These are phyloP conservation scores for Heterochromis multidens DNA, from an alignment of 2,113 vertebrate species.

Conservation along the genomic window DNA sequence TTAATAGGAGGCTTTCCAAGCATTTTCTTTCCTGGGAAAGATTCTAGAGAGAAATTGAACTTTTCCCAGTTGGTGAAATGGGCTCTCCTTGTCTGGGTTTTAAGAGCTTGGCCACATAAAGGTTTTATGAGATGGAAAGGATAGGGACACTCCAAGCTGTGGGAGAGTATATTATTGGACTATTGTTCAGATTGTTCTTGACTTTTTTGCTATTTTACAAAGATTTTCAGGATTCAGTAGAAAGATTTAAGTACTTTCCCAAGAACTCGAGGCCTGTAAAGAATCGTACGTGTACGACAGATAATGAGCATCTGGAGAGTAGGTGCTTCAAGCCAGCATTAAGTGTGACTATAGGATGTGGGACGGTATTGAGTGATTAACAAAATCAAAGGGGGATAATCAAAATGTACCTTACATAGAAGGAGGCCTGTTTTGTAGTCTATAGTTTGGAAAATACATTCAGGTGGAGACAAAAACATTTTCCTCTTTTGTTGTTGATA, in stretches of 20 bases:
- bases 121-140: slow-evolving; percentile 59
- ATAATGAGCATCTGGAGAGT: slow-evolving; percentile 39
- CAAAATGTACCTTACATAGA: neutral
- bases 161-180: slow-evolving; percentile 41
- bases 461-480: neutral
- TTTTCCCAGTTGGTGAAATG: slow-evolving; percentile 42
- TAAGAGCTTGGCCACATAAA: slow-evolving; percentile 60
- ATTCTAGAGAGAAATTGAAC: slow-evolving; percentile 51
- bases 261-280: slow-evolving; percentile 12
- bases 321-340: neutral
- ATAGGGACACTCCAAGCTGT: slow-evolving; percentile 40
- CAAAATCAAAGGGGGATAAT: neutral
- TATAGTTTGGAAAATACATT: neutral
- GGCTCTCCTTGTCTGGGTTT: slow-evolving; percentile 54
- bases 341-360: neutral
- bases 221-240: slow-evolving; percentile 19
- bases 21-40: neutral
- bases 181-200: slow-evolving; percentile 40
- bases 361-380: slow-evolving; percentile 4
- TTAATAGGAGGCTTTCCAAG: slow-evolving; percentile 54
- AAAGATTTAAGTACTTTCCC: slow-evolving; percentile 19
- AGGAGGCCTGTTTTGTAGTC: neutral
- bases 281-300: neutral
- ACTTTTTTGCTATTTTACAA: slow-evolving; percentile 33
- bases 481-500: neutral